Evolutionary conservation across 2,888 invertebrate species (phyloP), one percentile per base, ranked within the genome.

Genomic region (Megamerina dolium): DNA sequence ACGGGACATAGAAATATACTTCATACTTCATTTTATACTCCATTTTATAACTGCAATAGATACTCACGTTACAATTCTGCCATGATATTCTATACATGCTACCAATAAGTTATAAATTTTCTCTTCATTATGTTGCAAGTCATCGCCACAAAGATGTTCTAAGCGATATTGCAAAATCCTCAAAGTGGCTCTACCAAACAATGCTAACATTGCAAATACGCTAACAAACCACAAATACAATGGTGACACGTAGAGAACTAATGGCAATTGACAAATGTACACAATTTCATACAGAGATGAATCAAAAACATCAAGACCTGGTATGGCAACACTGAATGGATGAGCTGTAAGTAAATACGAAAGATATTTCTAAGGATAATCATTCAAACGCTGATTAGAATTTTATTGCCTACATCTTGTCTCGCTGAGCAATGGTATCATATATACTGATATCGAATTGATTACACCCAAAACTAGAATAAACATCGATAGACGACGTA

Each of bases 211-310:
- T 9, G 60, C 66, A 44, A 68, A 68, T 4, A 68, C 47, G 43
- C 57, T 66, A 6, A 60, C 62, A 44, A 66, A 68, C 4, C 66
- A 63, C 61, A 67, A 64, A 20, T 64, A 68, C 61, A 65, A 53
- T 37, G 53, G 44, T 2, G 57, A 50, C 5, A 67, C 48, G 5
- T 59, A 33, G 3, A 64, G 14, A 10, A 63, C 59, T 2, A 51
- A 49, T n/a, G 61, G 52, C 10, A 63, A 18, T 47, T 70, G 58
- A 32, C 59, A 30, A 8, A 62, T 20, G 44, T 61, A 68, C 38
- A 62, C 49, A n/a, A 65, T 53, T 50, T 68, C 64, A 47, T 65
- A 68, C 12, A 57, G 19, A 3, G 68, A 70, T 3, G 54, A 54
- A 2, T 46, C 40, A 3, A 53, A 56, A 41, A 63, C 53, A 49